Percentiles rank a stretch among this genome's conserved stretches.
Evolutionary conservation across 1,140 invertebrate genomes (phyloP).

Genomic region (Hyphantria cunea): DNA sequence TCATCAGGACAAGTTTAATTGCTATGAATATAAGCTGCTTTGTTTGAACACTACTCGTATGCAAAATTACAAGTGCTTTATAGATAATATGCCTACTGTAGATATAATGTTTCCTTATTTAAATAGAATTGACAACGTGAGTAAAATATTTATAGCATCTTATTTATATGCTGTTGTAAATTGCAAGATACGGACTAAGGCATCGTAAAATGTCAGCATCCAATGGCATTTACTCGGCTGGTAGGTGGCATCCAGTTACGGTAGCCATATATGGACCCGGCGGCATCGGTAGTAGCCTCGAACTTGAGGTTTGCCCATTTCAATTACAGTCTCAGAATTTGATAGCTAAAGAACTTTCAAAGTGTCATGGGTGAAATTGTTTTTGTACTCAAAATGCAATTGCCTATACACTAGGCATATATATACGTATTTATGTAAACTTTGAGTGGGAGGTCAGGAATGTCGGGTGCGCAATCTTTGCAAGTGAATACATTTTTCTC

Average conservation of each 20-base stretch:
- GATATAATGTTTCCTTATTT: not conserved
- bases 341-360: conserved; percentile 16
- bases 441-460: conserved; percentile 5
- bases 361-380: not conserved
- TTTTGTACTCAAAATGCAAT: not conserved
- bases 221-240: not conserved
- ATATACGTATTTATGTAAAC: conserved; percentile 4
- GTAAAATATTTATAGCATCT: conserved; percentile 3
- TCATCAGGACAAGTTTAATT: no score
- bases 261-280: conserved; percentile 21
- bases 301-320: conserved; percentile 44
- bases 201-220: conserved; percentile 13
- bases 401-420: not conserved
- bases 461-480: not conserved
- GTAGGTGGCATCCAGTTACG: conserved; percentile 16
- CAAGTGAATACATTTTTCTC: conserved; percentile 9
- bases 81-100: not conserved
- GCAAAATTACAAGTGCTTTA: conserved; percentile 7
- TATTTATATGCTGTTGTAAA: conserved; percentile 2
- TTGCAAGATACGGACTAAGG: conserved; percentile 1
- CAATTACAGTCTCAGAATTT: conserved; percentile 21
- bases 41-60: not conserved
- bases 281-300: conserved; percentile 34
- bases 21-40: no score
- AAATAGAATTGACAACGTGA: not conserved